Percentiles rank a stretch among this genome's conserved stretches.
Evolutionary conservation across 2,888 invertebrate species (phyloP).

Genomic region (Apamea monoglypha): DNA sequence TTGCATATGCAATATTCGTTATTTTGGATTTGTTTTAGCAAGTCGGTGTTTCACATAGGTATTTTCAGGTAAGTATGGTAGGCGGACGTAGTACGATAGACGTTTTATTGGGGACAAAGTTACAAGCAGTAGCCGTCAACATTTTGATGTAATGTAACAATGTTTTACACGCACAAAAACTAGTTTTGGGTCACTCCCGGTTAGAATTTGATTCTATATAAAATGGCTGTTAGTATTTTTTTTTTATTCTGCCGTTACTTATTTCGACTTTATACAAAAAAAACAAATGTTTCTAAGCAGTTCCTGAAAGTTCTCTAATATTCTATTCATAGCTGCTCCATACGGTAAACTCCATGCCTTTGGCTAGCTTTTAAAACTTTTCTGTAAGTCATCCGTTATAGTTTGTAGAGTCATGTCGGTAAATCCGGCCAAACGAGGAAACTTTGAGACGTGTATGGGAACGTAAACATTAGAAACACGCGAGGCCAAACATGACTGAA

Average conservation of each 20-base stretch:
- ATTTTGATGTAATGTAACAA: neutral
- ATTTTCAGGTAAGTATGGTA: too few species aligned
- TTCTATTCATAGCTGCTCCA: neutral
- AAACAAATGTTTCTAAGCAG: neutral
- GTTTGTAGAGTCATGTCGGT: slow-evolving; percentile 27
- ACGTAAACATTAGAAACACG: slow-evolving; percentile 4
- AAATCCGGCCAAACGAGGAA: slow-evolving; percentile 47
- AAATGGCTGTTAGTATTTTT: neutral
- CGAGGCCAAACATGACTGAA: neutral
- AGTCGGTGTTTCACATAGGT: too few species aligned
- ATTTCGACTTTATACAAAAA: too few species aligned
- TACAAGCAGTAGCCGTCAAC: neutral
- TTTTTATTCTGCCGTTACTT: neutral
- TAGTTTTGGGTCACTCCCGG: neutral
- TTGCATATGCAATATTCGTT: too few species aligned
- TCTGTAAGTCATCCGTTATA: slow-evolving; percentile 18
- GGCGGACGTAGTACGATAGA: too few species aligned
- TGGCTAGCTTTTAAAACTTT: slow-evolving; percentile 38
- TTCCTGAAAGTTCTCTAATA: slow-evolving; percentile 1
- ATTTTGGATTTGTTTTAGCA: too few species aligned
- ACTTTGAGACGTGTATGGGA: slow-evolving; percentile 28
- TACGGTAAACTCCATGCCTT: neutral
- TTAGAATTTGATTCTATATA: neutral
- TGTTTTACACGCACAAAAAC: neutral
- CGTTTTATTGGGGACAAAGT: too few species aligned